Percentiles rank a stretch among this genome's conserved stretches.
phyloP scores from a whole-genome alignment of 1,140 invertebrate genomes.

The Sesamia nonagrioides region DNA sequence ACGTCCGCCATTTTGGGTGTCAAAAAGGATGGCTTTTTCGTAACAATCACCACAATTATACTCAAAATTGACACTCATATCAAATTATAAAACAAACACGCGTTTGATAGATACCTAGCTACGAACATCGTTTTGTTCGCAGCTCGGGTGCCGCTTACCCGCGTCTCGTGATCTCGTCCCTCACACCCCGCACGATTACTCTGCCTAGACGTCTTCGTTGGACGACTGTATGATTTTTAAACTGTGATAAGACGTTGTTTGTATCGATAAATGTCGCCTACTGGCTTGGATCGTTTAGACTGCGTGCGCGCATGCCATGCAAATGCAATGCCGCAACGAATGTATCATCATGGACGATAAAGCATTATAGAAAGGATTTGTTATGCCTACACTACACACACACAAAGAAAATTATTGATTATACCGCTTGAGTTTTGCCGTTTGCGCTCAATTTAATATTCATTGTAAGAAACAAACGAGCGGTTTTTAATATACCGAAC shows the following conservation, averaged over 20 bases:
- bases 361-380: slow-evolving; percentile 36
- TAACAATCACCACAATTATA: too few relatives aligned
- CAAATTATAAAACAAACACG: too few relatives aligned
- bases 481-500: slow-evolving; percentile 41
- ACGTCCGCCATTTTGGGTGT: too few relatives aligned
- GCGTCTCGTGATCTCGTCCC: too few relatives aligned
- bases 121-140: too few relatives aligned
- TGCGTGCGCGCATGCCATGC: slow-evolving; percentile 6
- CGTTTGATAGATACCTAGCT: too few relatives aligned
- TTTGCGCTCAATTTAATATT: slow-evolving; percentile 50
- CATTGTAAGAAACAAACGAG: slow-evolving; percentile 33
- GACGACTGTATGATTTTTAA: too few relatives aligned
- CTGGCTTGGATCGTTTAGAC: not conserved
- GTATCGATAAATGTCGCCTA: not conserved
- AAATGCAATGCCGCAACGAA: slow-evolving; percentile 34
- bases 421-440: slow-evolving; percentile 16
- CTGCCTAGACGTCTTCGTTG: too few relatives aligned
- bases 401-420: slow-evolving; percentile 39
- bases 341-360: slow-evolving; percentile 45
- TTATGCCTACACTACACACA: slow-evolving; percentile 27
- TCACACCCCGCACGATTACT: too few relatives aligned
- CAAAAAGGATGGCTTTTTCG: too few relatives aligned
- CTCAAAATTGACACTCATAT: too few relatives aligned
- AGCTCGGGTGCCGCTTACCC: too few relatives aligned
- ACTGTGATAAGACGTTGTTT: not conserved